Evolutionary conservation across 2,888 invertebrate genomes (phyloP), one percentile per base, ranked within the genome.

Genomic region (Scrobipalpa costella): DNA sequence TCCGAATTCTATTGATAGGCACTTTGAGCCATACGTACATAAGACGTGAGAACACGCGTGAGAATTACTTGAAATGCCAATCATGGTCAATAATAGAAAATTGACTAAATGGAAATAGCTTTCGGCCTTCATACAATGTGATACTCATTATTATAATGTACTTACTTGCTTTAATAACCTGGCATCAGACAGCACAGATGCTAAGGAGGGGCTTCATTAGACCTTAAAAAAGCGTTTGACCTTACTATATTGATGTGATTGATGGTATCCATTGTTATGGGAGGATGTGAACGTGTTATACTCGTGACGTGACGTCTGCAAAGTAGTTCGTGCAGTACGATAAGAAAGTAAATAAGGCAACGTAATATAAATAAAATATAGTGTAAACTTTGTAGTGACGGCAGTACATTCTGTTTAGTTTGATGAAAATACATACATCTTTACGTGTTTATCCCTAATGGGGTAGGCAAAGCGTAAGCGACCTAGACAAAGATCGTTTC

Each of bases 51-150:
- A 79, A 78, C 69, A 72, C 67, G 78, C 81, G 77, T 81, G 81
- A 75, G 74, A 75, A 76, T 74, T 72, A 73, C 67, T 68, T 55
- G 17, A 59, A 69, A 66, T 72, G 76, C 71, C 78, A 72, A 76
- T 80, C 76, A 77, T 77, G 69, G 64, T 71, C 76, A 78, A 82
- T 83, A 78, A 79, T 71, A 70, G 55, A 73, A 75, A 78, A 80
- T 78, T 79, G 79, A 77, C 76, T 79, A 77, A 80, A 83, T 72
- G 80, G 79, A 82, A 84, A 76, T 75, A 76, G 75, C 75, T 79
- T 79, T 76, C 76, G 75, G 79, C 83, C 81, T 84, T 82, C 80
- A 73, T 68, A 63, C 17, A 64, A 58, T 65, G 61, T 57, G 59
- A 70, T 66, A 68, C 68, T 55, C 58, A 64, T 73, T 68, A 69